Evolutionary conservation across 2,797 vertebrate genomes (phyloP).

Genomic region (Pipistrellus kuhlii): DNA sequence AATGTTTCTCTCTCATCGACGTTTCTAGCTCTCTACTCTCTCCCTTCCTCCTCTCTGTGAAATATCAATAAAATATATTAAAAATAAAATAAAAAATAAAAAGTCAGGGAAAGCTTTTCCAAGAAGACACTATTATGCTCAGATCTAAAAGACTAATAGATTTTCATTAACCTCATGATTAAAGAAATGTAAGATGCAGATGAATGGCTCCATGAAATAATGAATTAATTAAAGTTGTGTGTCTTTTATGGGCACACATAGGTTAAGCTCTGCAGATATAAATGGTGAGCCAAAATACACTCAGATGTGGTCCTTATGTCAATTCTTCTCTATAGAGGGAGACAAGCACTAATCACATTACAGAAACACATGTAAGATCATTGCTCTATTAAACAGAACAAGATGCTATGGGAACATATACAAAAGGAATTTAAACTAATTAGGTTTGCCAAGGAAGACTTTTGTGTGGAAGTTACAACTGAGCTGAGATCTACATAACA

Average conservation of each 20-base stretch:
- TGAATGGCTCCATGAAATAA: background rate
- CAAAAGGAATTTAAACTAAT: conserved; percentile 10
- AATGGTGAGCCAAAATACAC: background rate
- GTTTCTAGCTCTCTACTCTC: too few relatives aligned
- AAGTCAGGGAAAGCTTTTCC: conserved; percentile 19
- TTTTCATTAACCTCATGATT: background rate
- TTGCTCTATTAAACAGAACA: background rate
- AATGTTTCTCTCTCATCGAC: too few relatives aligned
- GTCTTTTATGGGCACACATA: background rate
- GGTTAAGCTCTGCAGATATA: background rate
- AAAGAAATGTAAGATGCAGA: background rate
- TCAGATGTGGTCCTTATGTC: background rate
- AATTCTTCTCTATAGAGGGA: background rate
- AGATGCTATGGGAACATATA: background rate
- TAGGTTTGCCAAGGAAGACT: background rate
- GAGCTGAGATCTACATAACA: background rate
- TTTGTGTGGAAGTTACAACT: conserved; percentile 20
- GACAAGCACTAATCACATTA: background rate
- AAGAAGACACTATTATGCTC: background rate
- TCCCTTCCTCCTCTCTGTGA: too few relatives aligned
- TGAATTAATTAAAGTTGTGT: conserved; percentile 6
- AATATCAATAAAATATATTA: too few relatives aligned
- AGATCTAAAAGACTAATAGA: background rate
- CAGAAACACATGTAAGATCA: conserved; percentile 29
- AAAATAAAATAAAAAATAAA: background rate